Evolutionary conservation across 2,113 vertebrate genomes (phyloP).

Genomic region (Nibea coibor): DNA sequence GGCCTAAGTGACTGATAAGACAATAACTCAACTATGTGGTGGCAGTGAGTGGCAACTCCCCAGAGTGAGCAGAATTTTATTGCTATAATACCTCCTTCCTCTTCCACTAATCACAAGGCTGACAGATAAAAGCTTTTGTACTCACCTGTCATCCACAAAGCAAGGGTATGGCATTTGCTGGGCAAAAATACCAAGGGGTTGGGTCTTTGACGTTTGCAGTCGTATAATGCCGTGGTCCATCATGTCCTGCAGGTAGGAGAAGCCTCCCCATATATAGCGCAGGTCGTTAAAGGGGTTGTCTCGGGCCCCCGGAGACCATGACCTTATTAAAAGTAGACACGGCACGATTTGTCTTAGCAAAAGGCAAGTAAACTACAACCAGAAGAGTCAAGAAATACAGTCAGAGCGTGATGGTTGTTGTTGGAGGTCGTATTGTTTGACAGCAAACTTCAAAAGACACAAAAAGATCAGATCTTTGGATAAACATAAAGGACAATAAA

Average conservation of each 20-base stretch:
- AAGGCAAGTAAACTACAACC: constrained; percentile 48
- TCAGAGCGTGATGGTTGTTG: constrained; percentile 20
- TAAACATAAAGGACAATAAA: neutral
- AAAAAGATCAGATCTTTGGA: neutral
- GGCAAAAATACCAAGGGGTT: constrained; percentile 90
- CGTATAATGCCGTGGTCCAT: constrained; percentile 92
- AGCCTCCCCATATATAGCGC: constrained; percentile 96
- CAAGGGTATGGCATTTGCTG: constrained; percentile 99
- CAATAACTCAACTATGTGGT: constrained; percentile 33
- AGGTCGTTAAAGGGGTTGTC: constrained; percentile 93
- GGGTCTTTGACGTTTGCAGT: constrained; percentile 83
- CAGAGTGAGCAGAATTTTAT: constrained; percentile 39
- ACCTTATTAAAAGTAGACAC: constrained; percentile 84
- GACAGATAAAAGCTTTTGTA: constrained; percentile 62
- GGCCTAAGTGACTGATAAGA: constrained; percentile 51
- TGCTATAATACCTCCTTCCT: constrained; percentile 39
- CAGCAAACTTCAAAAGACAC: constrained; percentile 33
- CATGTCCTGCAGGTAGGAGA: constrained; percentile 94
- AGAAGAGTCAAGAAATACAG: constrained; percentile 27
- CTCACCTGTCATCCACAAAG: constrained; percentile 94
- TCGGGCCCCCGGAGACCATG: constrained; percentile 93
- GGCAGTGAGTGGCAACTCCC: constrained; percentile 49
- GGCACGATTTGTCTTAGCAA: constrained; percentile 49
- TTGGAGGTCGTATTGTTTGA: constrained; percentile 25
- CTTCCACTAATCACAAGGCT: constrained; percentile 39